These are phyloP conservation scores for Hydropsyche betteni DNA, from an alignment of 2,888 invertebrate genomes.

Conservation along the genomic window DNA sequence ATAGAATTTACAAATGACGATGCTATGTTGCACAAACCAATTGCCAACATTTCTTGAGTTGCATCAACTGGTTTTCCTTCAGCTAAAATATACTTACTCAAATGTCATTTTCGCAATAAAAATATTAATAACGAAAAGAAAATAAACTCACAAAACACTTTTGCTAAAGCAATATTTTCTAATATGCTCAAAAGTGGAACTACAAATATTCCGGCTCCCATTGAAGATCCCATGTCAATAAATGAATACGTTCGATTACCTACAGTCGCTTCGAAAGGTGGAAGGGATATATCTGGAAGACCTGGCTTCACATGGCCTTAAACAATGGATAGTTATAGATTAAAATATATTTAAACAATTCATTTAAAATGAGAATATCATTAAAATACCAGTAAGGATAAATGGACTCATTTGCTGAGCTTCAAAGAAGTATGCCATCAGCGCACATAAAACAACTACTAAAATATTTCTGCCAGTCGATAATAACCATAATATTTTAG, in stretches of 20 bases:
- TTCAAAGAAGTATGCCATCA: constrained; percentile 73
- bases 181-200: constrained; percentile 91
- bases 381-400: constrained; percentile 68
- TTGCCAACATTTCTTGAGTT: constrained; percentile 89
- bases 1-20: constrained; percentile 90
- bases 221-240: constrained; percentile 77
- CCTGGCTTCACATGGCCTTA: constrained; percentile 76
- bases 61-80: constrained; percentile 85
- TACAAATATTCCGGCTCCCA: constrained; percentile 86
- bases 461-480: constrained; percentile 80
- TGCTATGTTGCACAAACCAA: constrained; percentile 85
- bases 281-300: constrained; percentile 70
- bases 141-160: constrained; percentile 76
- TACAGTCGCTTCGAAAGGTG: constrained; percentile 73
- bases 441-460: constrained; percentile 75
- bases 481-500: constrained; percentile 74
- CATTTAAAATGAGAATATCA: background rate
- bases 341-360: constrained; percentile 26
- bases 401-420: constrained; percentile 70
- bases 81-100: constrained; percentile 60
- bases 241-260: constrained; percentile 73
- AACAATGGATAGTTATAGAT: background rate
- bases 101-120: background rate
- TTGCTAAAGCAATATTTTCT: constrained; percentile 94
- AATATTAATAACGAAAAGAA: background rate